These are phyloP conservation scores for Schizopygopsis malacanthus DNA, from an alignment of 2,797 vertebrate species.

Conservation along the genomic window DNA sequence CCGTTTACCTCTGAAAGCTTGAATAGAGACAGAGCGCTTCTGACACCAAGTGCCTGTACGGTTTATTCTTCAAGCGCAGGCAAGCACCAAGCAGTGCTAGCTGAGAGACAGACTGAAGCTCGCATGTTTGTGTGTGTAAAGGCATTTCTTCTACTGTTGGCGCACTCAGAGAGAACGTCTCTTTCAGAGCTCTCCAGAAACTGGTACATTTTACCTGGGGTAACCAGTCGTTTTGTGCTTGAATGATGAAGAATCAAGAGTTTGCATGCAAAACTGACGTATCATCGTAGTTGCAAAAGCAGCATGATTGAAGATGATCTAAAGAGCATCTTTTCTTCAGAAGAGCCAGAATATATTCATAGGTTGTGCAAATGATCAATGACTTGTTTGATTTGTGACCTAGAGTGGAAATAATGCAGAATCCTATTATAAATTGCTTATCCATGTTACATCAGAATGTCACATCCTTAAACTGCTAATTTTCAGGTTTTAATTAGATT, in stretches of 20 bases:
- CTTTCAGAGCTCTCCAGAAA: not conserved
- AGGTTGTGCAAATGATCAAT: not conserved
- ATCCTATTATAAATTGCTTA: not conserved
- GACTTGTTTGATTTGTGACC: not conserved
- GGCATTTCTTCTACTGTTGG: not conserved
- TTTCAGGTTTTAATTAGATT: not conserved
- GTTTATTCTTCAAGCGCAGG: constrained; percentile 64
- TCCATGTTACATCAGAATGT: not conserved
- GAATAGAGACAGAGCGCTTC: constrained; percentile 60
- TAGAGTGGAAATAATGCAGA: not conserved
- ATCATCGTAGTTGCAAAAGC: not conserved
- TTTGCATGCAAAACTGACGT: not conserved
- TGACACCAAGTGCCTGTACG: constrained; percentile 61
- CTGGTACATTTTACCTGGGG: not conserved
- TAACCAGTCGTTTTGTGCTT: not conserved
- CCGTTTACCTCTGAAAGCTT: constrained; percentile 59
- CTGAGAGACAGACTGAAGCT: constrained; percentile 32
- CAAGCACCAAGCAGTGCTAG: constrained; percentile 49
- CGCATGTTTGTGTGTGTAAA: constrained; percentile 4
- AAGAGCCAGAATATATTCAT: not conserved
- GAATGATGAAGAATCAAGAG: not conserved
- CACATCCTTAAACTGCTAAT: not conserved
- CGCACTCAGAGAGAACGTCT: not conserved
- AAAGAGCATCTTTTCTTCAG: not conserved
- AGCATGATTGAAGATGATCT: not conserved